Base-by-base conservation (phyloP, 2,888 invertebrate species). In the Piscicola geometra region DNA sequence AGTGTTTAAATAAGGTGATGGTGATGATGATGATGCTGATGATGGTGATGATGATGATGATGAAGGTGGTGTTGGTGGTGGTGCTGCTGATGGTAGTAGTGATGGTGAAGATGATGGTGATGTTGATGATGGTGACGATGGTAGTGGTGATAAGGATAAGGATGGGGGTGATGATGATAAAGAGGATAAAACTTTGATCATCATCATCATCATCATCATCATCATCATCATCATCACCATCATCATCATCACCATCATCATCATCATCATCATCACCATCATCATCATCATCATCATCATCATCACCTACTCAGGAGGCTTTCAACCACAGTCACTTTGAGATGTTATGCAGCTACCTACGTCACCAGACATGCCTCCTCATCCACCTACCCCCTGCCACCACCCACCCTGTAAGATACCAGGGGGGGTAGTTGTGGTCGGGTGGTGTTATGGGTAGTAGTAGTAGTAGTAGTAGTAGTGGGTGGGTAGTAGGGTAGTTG, bases 51-150 rank as follows among this genome's bases (percentile, higher is more conserved):
- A 73, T 73, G 73, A 73, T 36, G 60, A 33, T 60, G 36, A 33
- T n/a, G 52, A 73, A 21, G 47, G 41, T 32, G 52, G 60, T 52
- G 50, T 18, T 36, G 71, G 25, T 32, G 71, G 41, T 30, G 68
- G n/a, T 64, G 64, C 3, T 64, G 64, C 3, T 64, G 64, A 75
- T 75, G 41, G 68, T 69, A 25, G 68, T 67, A 36, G 68, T 41
- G 41, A 74, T 67, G 67, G 15, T 67, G 35, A 70, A 12, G 50
- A 18, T 69, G 47, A 30, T 75, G 50, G 70, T 70, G 75, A 75
- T 70, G 75, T 71, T 60, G 75, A 75, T 64, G 75, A 75, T 52
- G 70, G 71, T 56, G 75, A 75, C 71, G 75, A 75, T 75, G 73
- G 21, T 64, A n/a, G 21, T 64, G 64, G 21, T 64, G 64, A 64